Evolutionary conservation across 2,113 vertebrate species (phyloP).

Genomic region (Sylvicapra grimmia): DNA sequence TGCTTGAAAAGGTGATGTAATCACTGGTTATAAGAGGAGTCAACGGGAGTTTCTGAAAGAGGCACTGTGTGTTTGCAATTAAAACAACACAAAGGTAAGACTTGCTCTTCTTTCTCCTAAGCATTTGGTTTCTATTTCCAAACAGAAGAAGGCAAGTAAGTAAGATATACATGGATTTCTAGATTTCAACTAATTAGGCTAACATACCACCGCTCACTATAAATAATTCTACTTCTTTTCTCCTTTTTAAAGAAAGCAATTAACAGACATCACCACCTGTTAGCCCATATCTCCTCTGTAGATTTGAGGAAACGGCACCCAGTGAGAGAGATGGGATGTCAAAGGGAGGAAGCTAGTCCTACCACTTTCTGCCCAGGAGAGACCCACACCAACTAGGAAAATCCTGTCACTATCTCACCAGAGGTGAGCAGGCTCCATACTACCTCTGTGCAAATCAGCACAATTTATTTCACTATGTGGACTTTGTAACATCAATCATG

Average conservation of each 20-base stretch:
- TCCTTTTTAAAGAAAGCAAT: conserved; percentile 24
- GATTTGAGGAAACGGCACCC: background rate
- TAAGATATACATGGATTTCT: background rate
- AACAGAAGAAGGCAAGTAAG: conserved; percentile 4
- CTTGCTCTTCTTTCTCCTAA: background rate
- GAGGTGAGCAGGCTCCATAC: background rate
- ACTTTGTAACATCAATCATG: background rate
- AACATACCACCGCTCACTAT: background rate
- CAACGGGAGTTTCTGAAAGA: background rate
- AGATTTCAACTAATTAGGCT: background rate
- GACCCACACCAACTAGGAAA: background rate
- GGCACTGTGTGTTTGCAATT: background rate
- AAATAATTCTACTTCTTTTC: background rate
- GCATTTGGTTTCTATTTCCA: background rate
- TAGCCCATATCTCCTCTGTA: background rate
- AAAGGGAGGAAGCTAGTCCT: background rate
- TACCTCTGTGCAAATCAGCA: background rate
- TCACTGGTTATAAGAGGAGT: background rate
- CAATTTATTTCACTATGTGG: background rate
- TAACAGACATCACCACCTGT: background rate
- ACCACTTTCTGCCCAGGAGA: background rate
- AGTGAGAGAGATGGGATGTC: background rate
- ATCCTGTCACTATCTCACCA: background rate
- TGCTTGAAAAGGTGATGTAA: conserved; percentile 21
- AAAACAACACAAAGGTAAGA: conserved; percentile 10